Evolutionary conservation across 2,797 vertebrate genomes (phyloP).

Genomic region (Phoebastria nigripes): DNA sequence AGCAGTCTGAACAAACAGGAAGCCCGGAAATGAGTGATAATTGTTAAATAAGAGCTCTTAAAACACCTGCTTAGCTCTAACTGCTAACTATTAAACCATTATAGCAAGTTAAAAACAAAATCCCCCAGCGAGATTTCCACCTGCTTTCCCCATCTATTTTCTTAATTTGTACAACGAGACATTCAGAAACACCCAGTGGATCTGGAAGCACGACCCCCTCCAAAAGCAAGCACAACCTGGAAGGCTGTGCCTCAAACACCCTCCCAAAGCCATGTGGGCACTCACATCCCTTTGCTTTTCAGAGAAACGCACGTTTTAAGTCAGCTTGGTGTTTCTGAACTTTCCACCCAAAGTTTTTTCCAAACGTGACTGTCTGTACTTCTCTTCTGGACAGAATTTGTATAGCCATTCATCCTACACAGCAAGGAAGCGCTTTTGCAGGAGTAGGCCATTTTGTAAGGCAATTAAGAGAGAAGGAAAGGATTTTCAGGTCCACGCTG

Average conservation of each 20-base stretch:
- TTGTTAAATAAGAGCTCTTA: slow-evolving; percentile 69
- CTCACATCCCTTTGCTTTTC: not conserved
- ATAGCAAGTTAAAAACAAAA: slow-evolving; percentile 53
- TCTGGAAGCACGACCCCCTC: not conserved
- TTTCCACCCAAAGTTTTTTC: not conserved
- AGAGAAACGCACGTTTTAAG: rapidly evolving
- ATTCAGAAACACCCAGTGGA: not conserved
- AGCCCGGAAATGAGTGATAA: slow-evolving; percentile 71
- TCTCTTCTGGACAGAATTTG: not conserved
- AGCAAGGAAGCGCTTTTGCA: not conserved
- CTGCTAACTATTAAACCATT: slow-evolving; percentile 66
- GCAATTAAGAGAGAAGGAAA: not conserved
- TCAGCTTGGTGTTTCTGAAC: not conserved
- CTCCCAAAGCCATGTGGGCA: rapidly evolving
- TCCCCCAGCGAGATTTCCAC: slow-evolving; percentile 33
- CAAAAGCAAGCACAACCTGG: not conserved
- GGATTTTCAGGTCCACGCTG: not conserved
- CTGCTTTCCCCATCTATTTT: slow-evolving; percentile 42
- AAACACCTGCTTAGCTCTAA: slow-evolving; percentile 70
- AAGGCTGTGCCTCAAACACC: rapidly evolving
- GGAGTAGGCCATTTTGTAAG: not conserved
- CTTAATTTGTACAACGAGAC: slow-evolving; percentile 26
- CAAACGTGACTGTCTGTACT: rapidly evolving
- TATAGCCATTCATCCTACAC: not conserved
- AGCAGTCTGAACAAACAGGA: slow-evolving; percentile 69